Evolutionary conservation across 1,140 invertebrate genomes (phyloP).

Genomic region (Globodera rostochiensis): DNA sequence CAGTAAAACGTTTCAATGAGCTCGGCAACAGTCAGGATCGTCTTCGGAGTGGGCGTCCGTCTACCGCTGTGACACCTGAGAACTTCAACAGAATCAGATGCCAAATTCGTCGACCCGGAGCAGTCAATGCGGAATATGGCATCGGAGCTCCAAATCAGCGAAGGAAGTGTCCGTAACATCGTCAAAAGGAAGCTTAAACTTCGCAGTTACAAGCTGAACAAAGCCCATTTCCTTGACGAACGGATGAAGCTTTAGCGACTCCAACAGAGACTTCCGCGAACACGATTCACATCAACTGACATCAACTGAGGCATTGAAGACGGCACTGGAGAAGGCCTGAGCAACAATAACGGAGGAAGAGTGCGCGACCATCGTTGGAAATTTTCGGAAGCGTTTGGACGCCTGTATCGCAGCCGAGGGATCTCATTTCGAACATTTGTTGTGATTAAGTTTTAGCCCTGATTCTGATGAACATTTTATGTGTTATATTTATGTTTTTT

Average conservation of each 20-base stretch:
- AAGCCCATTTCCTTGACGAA: background rate
- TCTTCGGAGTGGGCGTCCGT: too few species aligned
- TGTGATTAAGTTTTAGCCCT: background rate
- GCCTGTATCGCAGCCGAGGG: background rate
- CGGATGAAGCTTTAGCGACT: background rate
- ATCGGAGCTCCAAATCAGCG: background rate
- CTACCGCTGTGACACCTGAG: too few species aligned
- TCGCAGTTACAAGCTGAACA: background rate
- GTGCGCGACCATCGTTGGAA: background rate
- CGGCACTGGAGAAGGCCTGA: background rate
- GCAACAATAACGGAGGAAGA: background rate
- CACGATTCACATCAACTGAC: background rate
- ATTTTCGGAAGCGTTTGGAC: background rate
- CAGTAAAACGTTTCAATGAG: too few species aligned
- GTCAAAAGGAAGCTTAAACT: constrained; percentile 8
- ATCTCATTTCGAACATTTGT: background rate
- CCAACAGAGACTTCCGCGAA: background rate
- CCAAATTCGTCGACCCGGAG: background rate
- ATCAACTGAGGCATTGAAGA: background rate
- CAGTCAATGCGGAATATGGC: constrained; percentile 9
- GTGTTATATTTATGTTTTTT: too few species aligned
- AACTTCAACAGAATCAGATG: too few species aligned
- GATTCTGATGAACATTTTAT: too few species aligned
- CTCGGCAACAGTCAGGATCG: too few species aligned
- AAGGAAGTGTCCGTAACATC: background rate